phyloP scores from a whole-genome alignment of 2,797 vertebrate genomes.

The Pempheris klunzingeri region DNA sequence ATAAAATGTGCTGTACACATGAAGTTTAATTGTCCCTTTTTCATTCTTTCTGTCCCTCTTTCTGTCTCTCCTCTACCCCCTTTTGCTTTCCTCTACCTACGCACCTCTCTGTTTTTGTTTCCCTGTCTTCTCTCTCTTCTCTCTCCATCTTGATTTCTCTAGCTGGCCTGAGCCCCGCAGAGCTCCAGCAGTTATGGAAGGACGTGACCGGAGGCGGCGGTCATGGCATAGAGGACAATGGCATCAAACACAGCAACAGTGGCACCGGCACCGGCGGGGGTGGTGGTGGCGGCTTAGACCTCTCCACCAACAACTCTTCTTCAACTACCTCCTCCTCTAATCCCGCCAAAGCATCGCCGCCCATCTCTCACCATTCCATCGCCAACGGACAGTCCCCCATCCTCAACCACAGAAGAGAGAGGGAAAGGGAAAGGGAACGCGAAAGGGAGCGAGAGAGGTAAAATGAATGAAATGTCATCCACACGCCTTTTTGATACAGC shows the following conservation, averaged over 20 bases:
- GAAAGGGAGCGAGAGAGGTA: constrained; percentile 81
- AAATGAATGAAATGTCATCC: constrained; percentile 25
- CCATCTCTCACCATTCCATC: constrained; percentile 94
- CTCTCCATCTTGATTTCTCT: constrained; percentile 13
- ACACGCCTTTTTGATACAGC: background rate
- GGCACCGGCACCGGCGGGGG: constrained; percentile 33
- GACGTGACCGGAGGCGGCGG: constrained; percentile 92
- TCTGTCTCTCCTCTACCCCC: background rate
- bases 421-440: constrained; percentile 91
- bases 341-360: constrained; percentile 96
- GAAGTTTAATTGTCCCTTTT: background rate
- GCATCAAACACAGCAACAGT: constrained; percentile 91
- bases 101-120: background rate
- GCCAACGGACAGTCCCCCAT: constrained; percentile 98
- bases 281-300: constrained; percentile 92
- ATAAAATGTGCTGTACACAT: background rate
- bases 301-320: constrained; percentile 97
- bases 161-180: constrained; percentile 97
- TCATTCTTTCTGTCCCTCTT: background rate
- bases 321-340: constrained; percentile 95
- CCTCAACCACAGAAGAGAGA: constrained; percentile 96
- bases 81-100: no score
- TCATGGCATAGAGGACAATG: constrained; percentile 97
- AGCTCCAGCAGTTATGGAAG: constrained; percentile 99
- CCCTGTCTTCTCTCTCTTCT: background rate